These are phyloP conservation scores for Theretra japonica DNA, from an alignment of 2,888 invertebrate species.

Conservation along the genomic window DNA sequence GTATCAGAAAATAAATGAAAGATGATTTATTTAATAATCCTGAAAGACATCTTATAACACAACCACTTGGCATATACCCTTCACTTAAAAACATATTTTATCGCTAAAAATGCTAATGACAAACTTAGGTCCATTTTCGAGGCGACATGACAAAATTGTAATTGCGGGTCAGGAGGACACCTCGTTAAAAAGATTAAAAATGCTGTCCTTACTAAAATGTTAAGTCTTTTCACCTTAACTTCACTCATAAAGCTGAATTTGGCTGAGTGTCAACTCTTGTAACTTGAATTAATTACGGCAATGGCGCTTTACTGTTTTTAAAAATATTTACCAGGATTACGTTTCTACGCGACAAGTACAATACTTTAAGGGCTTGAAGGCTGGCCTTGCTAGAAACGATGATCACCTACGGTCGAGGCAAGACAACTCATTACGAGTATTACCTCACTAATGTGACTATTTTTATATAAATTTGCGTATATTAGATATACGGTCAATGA, in stretches of 20 bases:
- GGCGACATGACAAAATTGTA: constrained; percentile 16
- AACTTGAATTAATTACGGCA: neutral
- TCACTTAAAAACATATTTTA: constrained; percentile 15
- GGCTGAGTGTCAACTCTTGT: constrained; percentile 10
- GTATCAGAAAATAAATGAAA: too few species aligned
- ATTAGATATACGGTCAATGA: too few species aligned
- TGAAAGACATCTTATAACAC: neutral
- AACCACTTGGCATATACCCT: neutral
- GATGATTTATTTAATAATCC: too few species aligned
- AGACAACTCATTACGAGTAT: too few species aligned
- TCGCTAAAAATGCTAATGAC: neutral
- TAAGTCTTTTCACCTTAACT: constrained; percentile 9
- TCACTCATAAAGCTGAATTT: constrained; percentile 5
- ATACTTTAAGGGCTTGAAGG: neutral
- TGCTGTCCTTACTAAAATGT: neutral
- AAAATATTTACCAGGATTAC: neutral
- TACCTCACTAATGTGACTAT: too few species aligned
- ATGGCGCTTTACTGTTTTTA: neutral
- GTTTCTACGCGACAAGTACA: neutral
- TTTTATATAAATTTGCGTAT: too few species aligned
- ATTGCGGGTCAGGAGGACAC: constrained; percentile 10
- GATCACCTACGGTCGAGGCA: too few species aligned
- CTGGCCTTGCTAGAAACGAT: too few species aligned
- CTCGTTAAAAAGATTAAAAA: constrained; percentile 23
- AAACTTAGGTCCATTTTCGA: neutral